A percentile compares a stretch with the other conserved stretches of the same genome.
Evolutionary conservation across 2,797 vertebrate species (phyloP).

Genomic region (Periparus ater): DNA sequence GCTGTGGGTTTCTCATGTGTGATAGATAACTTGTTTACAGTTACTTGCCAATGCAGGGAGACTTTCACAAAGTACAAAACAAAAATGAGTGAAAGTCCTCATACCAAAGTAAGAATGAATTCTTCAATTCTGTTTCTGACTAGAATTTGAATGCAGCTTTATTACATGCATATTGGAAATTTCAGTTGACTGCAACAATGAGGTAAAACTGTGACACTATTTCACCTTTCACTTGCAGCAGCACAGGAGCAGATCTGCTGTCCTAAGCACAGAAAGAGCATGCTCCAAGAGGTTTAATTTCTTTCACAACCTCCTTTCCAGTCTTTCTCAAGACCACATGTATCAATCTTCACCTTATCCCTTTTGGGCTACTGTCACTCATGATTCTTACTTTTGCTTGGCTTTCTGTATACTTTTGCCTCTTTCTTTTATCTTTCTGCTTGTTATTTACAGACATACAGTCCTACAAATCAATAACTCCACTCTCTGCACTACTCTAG

Average conservation of each 20-base stretch:
- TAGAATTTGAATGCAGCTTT: neutral
- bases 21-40: neutral
- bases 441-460: neutral
- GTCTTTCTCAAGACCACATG: neutral
- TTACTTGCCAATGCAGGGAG: neutral
- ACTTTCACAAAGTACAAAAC: neutral
- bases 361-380: neutral
- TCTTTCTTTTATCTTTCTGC: neutral
- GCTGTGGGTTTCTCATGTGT: neutral
- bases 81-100: neutral
- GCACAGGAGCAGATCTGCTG: neutral
- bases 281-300: neutral
- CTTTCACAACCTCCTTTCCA: neutral
- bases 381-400: neutral
- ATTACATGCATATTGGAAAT: neutral
- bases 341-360: neutral
- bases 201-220: neutral
- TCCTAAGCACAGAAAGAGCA: neutral
- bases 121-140: neutral
- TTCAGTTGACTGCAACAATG: accelerated
- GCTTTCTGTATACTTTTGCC: neutral
- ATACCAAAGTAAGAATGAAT: neutral
- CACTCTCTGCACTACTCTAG: neutral
- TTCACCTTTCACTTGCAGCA: neutral
- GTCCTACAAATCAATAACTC: neutral